These are phyloP conservation scores for Arrhamphus sclerolepis DNA, from an alignment of 2,797 vertebrate genomes.

Conservation along the genomic window DNA sequence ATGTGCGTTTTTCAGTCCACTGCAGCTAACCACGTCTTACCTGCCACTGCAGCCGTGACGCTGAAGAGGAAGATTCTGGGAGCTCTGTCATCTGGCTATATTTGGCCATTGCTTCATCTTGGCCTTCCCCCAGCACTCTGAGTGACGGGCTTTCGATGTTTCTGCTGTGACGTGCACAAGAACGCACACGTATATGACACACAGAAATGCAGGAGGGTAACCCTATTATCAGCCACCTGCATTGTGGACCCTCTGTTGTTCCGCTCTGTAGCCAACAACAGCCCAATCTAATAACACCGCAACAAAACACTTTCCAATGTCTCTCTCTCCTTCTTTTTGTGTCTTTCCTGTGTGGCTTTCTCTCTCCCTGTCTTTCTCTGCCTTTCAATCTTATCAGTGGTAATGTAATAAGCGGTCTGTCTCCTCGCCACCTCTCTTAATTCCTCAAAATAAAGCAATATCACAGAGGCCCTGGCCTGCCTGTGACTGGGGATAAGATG, in stretches of 20 bases:
- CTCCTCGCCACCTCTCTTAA: slow-evolving; percentile 83
- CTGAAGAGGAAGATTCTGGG: slow-evolving; percentile 63
- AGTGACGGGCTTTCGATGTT: slow-evolving; percentile 69
- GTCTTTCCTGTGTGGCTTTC: slow-evolving; percentile 32
- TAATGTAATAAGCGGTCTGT: slow-evolving; percentile 83
- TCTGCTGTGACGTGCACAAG: slow-evolving; percentile 47
- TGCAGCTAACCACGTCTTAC: slow-evolving; percentile 71
- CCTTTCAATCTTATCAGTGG: slow-evolving; percentile 83
- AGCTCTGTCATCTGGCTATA: slow-evolving; percentile 67
- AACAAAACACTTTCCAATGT: slow-evolving; percentile 72
- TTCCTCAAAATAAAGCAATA: slow-evolving; percentile 86
- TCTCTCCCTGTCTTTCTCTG: slow-evolving; percentile 42
- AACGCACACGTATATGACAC: slow-evolving; percentile 29
- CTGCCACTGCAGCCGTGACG: slow-evolving; percentile 73
- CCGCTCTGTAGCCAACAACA: slow-evolving; percentile 73
- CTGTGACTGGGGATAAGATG: slow-evolving; percentile 79
- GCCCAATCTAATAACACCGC: slow-evolving; percentile 78
- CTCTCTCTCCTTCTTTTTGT: slow-evolving; percentile 29
- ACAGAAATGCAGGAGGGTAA: slow-evolving; percentile 56
- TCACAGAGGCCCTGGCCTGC: slow-evolving; percentile 75
- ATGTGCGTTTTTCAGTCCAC: background rate
- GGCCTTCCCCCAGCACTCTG: slow-evolving; percentile 71
- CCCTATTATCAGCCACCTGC: slow-evolving; percentile 79
- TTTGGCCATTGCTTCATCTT: slow-evolving; percentile 73
- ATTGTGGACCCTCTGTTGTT: slow-evolving; percentile 78